phyloP scores from a whole-genome alignment of 2,888 invertebrate species.

The Tinea trinotella region DNA sequence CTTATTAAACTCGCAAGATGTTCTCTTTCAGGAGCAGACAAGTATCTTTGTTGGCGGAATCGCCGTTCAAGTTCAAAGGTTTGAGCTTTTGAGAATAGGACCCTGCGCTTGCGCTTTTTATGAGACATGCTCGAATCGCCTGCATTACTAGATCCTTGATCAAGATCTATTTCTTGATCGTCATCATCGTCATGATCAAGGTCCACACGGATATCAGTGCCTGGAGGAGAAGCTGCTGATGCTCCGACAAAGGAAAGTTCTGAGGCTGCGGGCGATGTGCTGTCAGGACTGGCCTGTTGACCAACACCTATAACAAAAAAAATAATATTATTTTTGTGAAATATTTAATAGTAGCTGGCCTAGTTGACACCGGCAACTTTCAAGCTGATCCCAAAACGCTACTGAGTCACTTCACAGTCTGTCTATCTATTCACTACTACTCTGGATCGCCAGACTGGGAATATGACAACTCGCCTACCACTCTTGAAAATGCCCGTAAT shows the following conservation, averaged over 20 bases:
- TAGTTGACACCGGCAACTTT: too few species aligned
- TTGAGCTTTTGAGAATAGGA: constrained; percentile 97
- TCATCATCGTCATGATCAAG: constrained; percentile 71
- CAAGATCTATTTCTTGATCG: constrained; percentile 71
- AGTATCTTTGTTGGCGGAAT: constrained; percentile 95
- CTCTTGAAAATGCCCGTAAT: too few species aligned
- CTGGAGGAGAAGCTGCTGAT: constrained; percentile 50
- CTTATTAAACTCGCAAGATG: constrained; percentile 95
- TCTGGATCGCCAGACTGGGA: not conserved
- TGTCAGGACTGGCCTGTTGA: constrained; percentile 87
- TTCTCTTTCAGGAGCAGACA: constrained; percentile 98
- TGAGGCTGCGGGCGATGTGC: constrained; percentile 90
- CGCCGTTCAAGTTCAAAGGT: constrained; percentile 96
- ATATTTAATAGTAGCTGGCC: too few species aligned
- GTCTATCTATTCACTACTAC: not conserved
- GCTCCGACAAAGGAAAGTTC: constrained; percentile 75
- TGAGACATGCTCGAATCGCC: constrained; percentile 69
- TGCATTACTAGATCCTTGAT: constrained; percentile 44
- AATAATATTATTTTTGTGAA: constrained; percentile 19
- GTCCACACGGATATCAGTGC: constrained; percentile 42
- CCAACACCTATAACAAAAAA: constrained; percentile 63
- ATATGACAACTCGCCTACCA: too few species aligned
- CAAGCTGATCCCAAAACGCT: too few species aligned
- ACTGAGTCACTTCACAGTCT: too few species aligned
- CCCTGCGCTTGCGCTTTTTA: constrained; percentile 95